Evolutionary conservation across 2,113 vertebrate genomes (phyloP).

Genomic region (Chloropsis hardwickii): DNA sequence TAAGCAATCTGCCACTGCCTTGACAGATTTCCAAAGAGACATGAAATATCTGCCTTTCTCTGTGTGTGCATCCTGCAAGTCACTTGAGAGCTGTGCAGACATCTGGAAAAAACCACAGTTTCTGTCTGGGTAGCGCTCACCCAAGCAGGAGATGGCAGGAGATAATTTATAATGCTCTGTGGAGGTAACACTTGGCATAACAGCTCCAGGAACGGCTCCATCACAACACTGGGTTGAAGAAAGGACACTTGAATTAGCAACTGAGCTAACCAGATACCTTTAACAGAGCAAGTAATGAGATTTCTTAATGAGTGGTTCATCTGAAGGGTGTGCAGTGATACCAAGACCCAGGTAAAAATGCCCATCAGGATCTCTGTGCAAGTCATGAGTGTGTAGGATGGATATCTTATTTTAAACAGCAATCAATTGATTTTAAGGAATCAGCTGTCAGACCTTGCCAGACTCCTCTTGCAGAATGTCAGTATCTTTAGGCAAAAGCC

Average conservation of each 20-base stretch:
- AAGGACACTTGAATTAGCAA: background rate
- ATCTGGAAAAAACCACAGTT: background rate
- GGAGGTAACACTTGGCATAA: background rate
- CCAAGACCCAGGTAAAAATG: background rate
- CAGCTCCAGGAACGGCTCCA: background rate
- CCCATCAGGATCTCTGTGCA: background rate
- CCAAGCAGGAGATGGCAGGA: background rate
- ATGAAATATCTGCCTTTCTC: background rate
- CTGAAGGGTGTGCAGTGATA: background rate
- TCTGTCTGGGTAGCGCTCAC: background rate
- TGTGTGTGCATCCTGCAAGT: background rate
- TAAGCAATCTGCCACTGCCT: background rate
- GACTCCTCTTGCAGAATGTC: background rate
- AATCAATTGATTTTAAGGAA: background rate
- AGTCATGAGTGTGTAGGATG: background rate
- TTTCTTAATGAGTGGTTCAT: background rate
- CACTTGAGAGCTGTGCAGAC: background rate
- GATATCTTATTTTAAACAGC: background rate
- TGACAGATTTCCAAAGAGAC: background rate
- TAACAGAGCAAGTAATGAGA: background rate
- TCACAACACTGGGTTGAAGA: background rate
- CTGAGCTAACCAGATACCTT: background rate
- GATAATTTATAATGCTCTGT: background rate
- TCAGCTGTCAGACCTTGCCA: background rate
- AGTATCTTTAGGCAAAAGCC: background rate